Conservation (phyloP, 2,797 vertebrate species). For the Parauchenoglanis punctatus region DNA sequence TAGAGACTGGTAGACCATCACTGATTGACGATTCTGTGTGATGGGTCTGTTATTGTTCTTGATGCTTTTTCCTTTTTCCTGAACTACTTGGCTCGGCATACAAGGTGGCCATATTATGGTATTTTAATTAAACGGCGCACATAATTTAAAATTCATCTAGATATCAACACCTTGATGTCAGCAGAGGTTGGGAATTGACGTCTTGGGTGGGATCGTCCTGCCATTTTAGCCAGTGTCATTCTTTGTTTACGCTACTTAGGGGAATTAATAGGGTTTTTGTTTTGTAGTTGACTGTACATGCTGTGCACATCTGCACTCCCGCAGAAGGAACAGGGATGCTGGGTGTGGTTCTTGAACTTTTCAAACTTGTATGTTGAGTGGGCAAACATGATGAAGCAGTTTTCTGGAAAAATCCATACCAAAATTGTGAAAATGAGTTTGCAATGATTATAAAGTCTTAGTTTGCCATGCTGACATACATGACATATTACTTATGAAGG, state of each 20-base stretch:
- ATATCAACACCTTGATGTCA: background rate
- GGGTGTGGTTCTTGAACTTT: constrained; percentile 18
- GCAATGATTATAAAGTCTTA: background rate
- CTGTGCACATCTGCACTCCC: background rate
- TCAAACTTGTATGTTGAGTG: constrained; percentile 7
- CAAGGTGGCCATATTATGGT: background rate
- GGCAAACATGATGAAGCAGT: background rate
- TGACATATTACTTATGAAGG: background rate
- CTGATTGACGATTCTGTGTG: background rate
- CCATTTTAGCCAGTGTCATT: background rate
- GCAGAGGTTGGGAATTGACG: background rate
- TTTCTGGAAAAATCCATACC: background rate
- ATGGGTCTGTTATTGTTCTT: background rate
- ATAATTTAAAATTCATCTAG: background rate
- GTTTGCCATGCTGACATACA: background rate
- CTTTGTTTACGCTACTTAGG: background rate
- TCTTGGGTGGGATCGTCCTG: background rate
- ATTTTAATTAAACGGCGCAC: background rate
- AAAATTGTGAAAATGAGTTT: background rate
- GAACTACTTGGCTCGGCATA: background rate
- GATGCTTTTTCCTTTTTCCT: background rate
- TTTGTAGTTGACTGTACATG: background rate
- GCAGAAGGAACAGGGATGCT: background rate
- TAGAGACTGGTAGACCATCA: background rate
- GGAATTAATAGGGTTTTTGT: background rate